Conservation (phyloP, 2,113 vertebrate genomes). For the Nothobranchius furzeri region DNA sequence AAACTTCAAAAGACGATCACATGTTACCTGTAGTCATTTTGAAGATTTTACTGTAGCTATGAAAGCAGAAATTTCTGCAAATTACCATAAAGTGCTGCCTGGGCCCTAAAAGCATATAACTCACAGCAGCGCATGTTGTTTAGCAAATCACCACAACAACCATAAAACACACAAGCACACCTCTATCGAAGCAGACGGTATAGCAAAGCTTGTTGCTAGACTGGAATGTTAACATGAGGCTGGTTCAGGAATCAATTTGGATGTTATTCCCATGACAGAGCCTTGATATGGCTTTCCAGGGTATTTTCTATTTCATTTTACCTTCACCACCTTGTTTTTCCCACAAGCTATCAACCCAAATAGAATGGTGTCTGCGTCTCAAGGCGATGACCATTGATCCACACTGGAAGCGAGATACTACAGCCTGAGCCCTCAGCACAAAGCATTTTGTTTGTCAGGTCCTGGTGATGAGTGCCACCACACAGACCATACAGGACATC, state of each 20-base stretch:
- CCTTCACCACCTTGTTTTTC: slow-evolving; percentile 63
- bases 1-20: slow-evolving; percentile 14
- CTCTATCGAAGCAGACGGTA: slow-evolving; percentile 33
- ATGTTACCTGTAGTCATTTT: slow-evolving; percentile 29
- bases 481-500: slow-evolving; percentile 19
- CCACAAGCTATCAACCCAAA: slow-evolving; percentile 68
- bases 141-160: slow-evolving; percentile 36
- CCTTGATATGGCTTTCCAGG: slow-evolving; percentile 47
- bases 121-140: slow-evolving; percentile 25
- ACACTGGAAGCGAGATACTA: slow-evolving; percentile 61
- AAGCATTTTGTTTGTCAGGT: slow-evolving; percentile 45
- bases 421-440: slow-evolving; percentile 45
- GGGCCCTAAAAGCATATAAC: slow-evolving; percentile 19
- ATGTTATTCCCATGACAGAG: slow-evolving; percentile 64
- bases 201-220: slow-evolving; percentile 42
- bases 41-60: slow-evolving; percentile 21
- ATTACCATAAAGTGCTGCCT: slow-evolving; percentile 40
- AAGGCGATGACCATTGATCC: slow-evolving; percentile 69
- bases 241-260: slow-evolving; percentile 69
- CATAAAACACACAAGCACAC: slow-evolving; percentile 23
- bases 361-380: slow-evolving; percentile 69
- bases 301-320: slow-evolving; percentile 72
- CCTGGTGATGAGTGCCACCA: slow-evolving; percentile 28
- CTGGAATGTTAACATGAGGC: slow-evolving; percentile 64
- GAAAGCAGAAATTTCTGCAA: slow-evolving; percentile 16